phyloP scores from a whole-genome alignment of 2,113 vertebrate species.

The Hucho hucho region DNA sequence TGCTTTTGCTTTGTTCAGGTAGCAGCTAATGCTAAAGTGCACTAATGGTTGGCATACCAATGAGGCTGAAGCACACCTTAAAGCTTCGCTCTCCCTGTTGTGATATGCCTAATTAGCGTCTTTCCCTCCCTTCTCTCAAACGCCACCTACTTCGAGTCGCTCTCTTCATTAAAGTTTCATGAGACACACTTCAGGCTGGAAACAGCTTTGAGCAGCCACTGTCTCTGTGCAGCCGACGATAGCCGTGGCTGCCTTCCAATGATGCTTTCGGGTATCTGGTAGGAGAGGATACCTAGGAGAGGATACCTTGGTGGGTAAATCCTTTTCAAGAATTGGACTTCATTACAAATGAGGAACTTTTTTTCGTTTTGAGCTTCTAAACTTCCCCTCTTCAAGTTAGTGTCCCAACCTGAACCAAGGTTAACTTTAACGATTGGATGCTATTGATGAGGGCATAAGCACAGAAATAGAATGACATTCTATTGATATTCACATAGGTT shows the following conservation, averaged over 20 bases:
- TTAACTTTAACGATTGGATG: neutral
- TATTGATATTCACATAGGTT: too few relatives aligned
- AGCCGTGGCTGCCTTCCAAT: slow-evolving; percentile 73
- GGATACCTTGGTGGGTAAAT: slow-evolving; percentile 60
- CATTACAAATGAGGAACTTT: slow-evolving; percentile 61
- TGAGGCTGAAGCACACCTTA: slow-evolving; percentile 46
- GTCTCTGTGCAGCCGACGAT: slow-evolving; percentile 56
- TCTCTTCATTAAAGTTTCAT: slow-evolving; percentile 65
- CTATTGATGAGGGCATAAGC: too few relatives aligned
- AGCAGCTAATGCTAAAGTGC: neutral
- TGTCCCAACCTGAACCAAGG: slow-evolving; percentile 57
- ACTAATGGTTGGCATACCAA: slow-evolving; percentile 41
- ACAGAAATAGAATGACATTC: too few relatives aligned
- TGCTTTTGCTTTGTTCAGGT: too few relatives aligned
- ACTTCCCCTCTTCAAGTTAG: slow-evolving; percentile 51
- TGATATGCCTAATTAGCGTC: slow-evolving; percentile 62
- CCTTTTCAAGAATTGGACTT: slow-evolving; percentile 53
- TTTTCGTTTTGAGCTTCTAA: slow-evolving; percentile 57
- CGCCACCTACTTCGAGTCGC: slow-evolving; percentile 55
- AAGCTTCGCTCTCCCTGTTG: slow-evolving; percentile 46
- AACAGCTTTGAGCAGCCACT: slow-evolving; percentile 62
- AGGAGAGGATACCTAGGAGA: slow-evolving; percentile 59
- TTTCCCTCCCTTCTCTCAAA: slow-evolving; percentile 49
- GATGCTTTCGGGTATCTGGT: slow-evolving; percentile 85
- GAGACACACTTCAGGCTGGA: slow-evolving; percentile 61